These are phyloP conservation scores for Carollia perspicillata DNA, from an alignment of 2,113 vertebrate genomes.

Conservation along the genomic window DNA sequence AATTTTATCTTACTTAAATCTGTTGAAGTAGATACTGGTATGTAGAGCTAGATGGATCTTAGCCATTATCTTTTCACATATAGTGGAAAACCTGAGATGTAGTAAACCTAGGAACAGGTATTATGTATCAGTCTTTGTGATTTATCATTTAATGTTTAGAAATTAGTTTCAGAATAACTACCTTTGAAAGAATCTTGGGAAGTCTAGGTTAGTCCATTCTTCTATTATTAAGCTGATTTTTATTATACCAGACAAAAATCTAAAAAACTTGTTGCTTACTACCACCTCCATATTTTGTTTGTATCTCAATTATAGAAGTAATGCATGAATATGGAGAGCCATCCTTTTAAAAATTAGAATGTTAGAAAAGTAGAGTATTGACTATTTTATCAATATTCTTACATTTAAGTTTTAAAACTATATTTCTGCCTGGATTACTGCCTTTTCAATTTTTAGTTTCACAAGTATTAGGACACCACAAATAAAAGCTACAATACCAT, in stretches of 20 bases:
- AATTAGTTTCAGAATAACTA: constrained; percentile 35
- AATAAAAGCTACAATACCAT: constrained; percentile 10
- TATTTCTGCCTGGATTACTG: background rate
- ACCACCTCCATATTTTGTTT: background rate
- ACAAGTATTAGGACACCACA: background rate
- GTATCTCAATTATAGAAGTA: background rate
- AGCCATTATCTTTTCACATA: background rate
- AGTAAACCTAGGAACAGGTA: background rate
- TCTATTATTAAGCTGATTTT: background rate
- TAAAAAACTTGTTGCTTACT: background rate
- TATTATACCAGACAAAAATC: background rate
- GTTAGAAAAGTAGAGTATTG: background rate
- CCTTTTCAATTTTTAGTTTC: constrained; percentile 29
- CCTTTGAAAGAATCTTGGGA: constrained; percentile 1
- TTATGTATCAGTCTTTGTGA: background rate
- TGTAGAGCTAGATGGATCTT: background rate
- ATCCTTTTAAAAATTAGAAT: background rate
- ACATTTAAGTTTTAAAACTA: constrained; percentile 20
- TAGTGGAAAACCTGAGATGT: background rate
- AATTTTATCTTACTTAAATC: constrained; percentile 8
- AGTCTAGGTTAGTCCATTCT: background rate
- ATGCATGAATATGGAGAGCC: constrained; percentile 16
- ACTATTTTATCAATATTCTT: background rate
- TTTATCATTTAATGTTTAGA: background rate
- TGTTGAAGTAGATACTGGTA: background rate